Percentiles rank a stretch among this genome's conserved stretches.
Conservation (phyloP, 2,888 invertebrate species). For the Oligia strigilis region DNA sequence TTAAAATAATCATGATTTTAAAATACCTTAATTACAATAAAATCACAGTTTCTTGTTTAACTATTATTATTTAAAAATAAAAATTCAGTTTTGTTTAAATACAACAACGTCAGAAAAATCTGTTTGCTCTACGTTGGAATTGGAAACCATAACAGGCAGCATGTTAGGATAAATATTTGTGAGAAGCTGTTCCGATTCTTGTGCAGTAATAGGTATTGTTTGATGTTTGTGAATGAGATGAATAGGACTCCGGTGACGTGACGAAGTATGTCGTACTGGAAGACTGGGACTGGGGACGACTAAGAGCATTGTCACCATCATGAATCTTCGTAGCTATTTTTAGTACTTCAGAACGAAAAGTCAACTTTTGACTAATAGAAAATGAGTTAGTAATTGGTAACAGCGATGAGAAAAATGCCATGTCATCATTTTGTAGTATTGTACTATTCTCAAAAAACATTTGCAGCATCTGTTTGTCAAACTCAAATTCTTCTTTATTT, state of each 20-base stretch:
- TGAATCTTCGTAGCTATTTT: slow-evolving; percentile 41
- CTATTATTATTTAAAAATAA: slow-evolving; percentile 7
- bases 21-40: slow-evolving; percentile 19
- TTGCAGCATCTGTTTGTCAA: slow-evolving; percentile 32
- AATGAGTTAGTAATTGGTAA: slow-evolving; percentile 33
- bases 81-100: slow-evolving; percentile 12
- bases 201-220: slow-evolving; percentile 21
- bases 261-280: slow-evolving; percentile 22
- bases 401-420: too few relatives aligned
- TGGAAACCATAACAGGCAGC: slow-evolving; percentile 21
- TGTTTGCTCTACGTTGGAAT: slow-evolving; percentile 28
- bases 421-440: too few relatives aligned
- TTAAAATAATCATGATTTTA: slow-evolving; percentile 20
- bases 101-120: slow-evolving; percentile 25
- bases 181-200: slow-evolving; percentile 28
- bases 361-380: slow-evolving; percentile 39
- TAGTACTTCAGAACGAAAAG: slow-evolving; percentile 50
- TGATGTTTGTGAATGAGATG: slow-evolving; percentile 34
- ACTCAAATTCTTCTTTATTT: slow-evolving; percentile 38
- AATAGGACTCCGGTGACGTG: slow-evolving; percentile 29
- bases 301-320: slow-evolving; percentile 17
- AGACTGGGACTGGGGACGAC: slow-evolving; percentile 34
- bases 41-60: slow-evolving; percentile 17
- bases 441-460: too few relatives aligned
- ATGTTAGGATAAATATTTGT: slow-evolving; percentile 21